Evolutionary conservation across 2,113 vertebrate genomes (phyloP), one percentile per base, ranked within the genome.

Genomic region (Oncorhynchus masou): DNA sequence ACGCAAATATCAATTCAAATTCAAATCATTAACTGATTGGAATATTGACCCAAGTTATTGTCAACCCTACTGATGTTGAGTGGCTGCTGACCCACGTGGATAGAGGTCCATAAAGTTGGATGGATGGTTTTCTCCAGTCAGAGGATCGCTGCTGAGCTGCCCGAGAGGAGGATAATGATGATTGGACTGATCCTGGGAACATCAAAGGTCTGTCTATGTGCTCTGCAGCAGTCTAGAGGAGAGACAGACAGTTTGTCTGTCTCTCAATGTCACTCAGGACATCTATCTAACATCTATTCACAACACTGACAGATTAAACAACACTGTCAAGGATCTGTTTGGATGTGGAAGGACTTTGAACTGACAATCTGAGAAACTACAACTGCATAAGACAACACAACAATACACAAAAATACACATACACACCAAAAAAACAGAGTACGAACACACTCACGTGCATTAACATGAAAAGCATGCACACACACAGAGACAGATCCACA

Each of bases 311-410:
- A 20, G 34, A 62, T 73, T 75, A 83, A 76, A 2, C 68, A 54
- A 73, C 66, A 68, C 73, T 34, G 78, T 65, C 31, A 77, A 79
- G 71, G 76, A 71, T 74, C 51, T 75, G 81, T 67, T 49, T 68
- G 76, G 66, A 75, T 81, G 86, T 81, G 84, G 84, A 84, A 79
- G 84, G 84, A 86, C 82, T 68, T 77, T 68, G 70, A 85, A 83
- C 79, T 27, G 68, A 73, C 59, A 62, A n/a, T 45, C 39, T 62
- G 24, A 67, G 24, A 22, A 67, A 75, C 81, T 68, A 74, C 79
- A 25, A 82, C 85, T 77, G 71, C 69, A 78, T 19, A 68, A 74
- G 77, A 70, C 79, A 74, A 65, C 80, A 82, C 77, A 81, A 77
- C 16, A 22, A 62, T 78, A 60, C 81, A 81, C 75, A 84, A 82